Base-by-base conservation (phyloP, 2,888 invertebrate species). In the Drosophila atripex region DNA sequence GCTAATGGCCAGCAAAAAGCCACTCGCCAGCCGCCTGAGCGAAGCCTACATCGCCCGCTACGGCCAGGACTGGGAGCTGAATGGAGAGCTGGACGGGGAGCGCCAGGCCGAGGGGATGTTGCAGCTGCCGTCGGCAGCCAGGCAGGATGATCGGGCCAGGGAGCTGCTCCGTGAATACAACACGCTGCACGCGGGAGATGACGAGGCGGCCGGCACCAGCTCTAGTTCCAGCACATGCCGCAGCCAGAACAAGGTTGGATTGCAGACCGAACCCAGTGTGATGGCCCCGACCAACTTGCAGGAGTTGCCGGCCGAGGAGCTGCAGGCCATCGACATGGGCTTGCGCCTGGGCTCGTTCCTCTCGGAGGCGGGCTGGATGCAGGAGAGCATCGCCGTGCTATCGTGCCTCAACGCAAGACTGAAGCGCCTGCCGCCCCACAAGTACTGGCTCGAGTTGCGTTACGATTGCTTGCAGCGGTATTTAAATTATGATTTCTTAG, bases 391-490 rank as follows among this genome's bases (percentile, higher is more conserved):
- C 88, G 92, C 93, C 46, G 94, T 97, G 56, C 92, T 97, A 75
- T 90, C 93, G 41, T 92, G 94, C 9, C 96, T 96, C 80, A 94
- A 95, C 70, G 92, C 93, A 73, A 91, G 96, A 55, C 95, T 96
- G 89, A 91, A 92, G 68, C 89, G 90, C 8, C 92, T 93, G 76
- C 92, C 93, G 18, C 92, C 93, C 78, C 93, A 92, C 59, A 92
- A 93, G 0, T 91, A 93, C 71, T 93, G 94, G 80, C 93, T 94
- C 90, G 93, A 94, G 64, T 93, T 95, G 88, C 94, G 95, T 41
- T 92, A 97, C 61, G 96, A 97, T 88, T 97, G 97, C 91, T 95
- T 96, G 89, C 96, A 96, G 91, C 96, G 96, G 97, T 97, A 92
- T 32, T 55, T 38, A 14, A 14, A 6, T n/a, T 2, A 7, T 7